Base-by-base conservation (phyloP, 2,797 vertebrate species). In the Cirrhinus molitorella region DNA sequence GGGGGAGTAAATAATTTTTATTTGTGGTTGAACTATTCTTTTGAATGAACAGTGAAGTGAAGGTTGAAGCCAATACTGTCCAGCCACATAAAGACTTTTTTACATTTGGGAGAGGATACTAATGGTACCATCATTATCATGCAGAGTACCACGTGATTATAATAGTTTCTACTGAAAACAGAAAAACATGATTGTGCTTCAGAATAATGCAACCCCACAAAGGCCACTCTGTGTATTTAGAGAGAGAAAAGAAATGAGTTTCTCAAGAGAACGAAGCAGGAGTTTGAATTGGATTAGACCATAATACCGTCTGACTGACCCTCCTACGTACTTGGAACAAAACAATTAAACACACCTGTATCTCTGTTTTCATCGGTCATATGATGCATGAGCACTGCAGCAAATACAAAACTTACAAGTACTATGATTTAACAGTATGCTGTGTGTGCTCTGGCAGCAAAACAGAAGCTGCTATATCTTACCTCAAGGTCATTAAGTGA, bases 401-500 rank as follows among this genome's bases (percentile, higher is more conserved):
- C 11, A 70, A 67, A 57, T 45, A 55, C 10, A 25, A 59, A n/a
- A 16, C 14, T 77, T 77, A 25, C 11, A 65, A 8, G 53, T 66
- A 68, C 37, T 71, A 31, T 34, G 12, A 71, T 71, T 59, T 14
- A n/a, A 47, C 16, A 61, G 47, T 17, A 63, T 71, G 19, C 66
- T 89, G 49, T 37, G 23, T 13, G 40, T 72, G 37, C 17, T 4
- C 51, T 67, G 10, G 49, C 72, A 13, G 49, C 21, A 76, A 67
- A 65, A 43, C 61, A 71, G 8, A 75, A 75, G 66, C 13, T 31
- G 59, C 23, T 63, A 21, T 10, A 31, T 47, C 73, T 83, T 95
- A 99, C 98, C 96, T 99, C 97, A 0, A 99, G 97, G 89, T 99
- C 96, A 81, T 99, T 98, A 66, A 99, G 95, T 1, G 98, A 99